A percentile compares a stretch with the other conserved stretches of the same genome.
Conservation (phyloP, 2,888 invertebrate species). For the Leptopilina drosophilae region DNA sequence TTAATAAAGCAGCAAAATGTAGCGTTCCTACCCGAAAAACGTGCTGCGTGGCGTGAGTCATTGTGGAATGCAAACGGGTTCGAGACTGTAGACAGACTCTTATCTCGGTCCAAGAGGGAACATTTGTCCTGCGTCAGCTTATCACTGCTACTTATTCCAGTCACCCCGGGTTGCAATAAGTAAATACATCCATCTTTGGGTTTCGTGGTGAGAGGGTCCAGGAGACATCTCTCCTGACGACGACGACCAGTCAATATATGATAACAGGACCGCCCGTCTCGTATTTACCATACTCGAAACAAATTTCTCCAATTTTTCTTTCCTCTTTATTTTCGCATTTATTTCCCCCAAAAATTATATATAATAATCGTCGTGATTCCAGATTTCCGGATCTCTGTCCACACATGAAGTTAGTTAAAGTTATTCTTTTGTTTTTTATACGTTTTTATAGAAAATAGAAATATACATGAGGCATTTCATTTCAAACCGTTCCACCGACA, state of each 20-base stretch:
- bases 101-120: constrained; percentile 62
- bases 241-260: constrained; percentile 16
- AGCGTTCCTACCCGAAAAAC: constrained; percentile 13
- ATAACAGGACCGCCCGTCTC: constrained; percentile 35
- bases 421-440: too few relatives aligned
- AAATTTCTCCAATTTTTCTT: background rate
- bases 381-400: too few relatives aligned
- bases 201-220: constrained; percentile 18
- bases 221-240: constrained; percentile 9
- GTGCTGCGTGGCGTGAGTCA: constrained; percentile 46
- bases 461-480: too few relatives aligned
- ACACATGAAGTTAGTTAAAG: too few relatives aligned
- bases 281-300: background rate
- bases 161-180: constrained; percentile 58
- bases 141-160: constrained; percentile 64
- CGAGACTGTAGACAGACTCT: constrained; percentile 47
- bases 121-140: constrained; percentile 64
- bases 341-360: too few relatives aligned
- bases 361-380: too few relatives aligned
- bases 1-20: constrained; percentile 11
- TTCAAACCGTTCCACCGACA: too few relatives aligned
- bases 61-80: constrained; percentile 57
- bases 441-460: too few relatives aligned
- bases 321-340: too few relatives aligned
- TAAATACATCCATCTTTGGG: constrained; percentile 45